These are phyloP conservation scores for Rhynchophorus ferrugineus DNA, from an alignment of 1,140 invertebrate genomes.

Conservation along the genomic window DNA sequence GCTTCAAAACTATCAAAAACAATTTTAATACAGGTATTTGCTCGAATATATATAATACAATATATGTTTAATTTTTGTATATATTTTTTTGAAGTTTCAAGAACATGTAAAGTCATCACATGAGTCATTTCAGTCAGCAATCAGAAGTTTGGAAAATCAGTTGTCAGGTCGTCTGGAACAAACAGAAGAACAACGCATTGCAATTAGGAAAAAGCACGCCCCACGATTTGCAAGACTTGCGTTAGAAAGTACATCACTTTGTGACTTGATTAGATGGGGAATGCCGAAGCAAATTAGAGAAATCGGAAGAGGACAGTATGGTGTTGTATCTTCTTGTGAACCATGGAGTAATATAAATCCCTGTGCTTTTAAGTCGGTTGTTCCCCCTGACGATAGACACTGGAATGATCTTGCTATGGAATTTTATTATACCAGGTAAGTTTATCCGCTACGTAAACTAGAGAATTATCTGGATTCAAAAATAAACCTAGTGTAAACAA, in stretches of 20 bases:
- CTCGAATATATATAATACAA: not conserved
- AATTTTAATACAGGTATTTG: slow-evolving; percentile 62
- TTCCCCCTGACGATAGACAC: slow-evolving; percentile 83
- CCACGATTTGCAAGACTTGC: slow-evolving; percentile 75
- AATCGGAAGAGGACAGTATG: slow-evolving; percentile 85
- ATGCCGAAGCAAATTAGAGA: slow-evolving; percentile 72
- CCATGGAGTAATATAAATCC: slow-evolving; percentile 67
- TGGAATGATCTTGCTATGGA: slow-evolving; percentile 90
- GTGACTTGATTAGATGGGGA: slow-evolving; percentile 69
- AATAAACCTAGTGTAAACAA: too few relatives aligned
- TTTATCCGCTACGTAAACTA: not conserved
- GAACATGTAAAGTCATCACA: slow-evolving; percentile 61
- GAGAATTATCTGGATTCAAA: not conserved
- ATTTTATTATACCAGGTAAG: slow-evolving; percentile 74
- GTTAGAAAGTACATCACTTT: slow-evolving; percentile 77
- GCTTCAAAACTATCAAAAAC: slow-evolving; percentile 64
- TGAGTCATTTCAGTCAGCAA: slow-evolving; percentile 58
- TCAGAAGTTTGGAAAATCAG: slow-evolving; percentile 61
- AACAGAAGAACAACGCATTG: slow-evolving; percentile 72
- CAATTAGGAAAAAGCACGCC: slow-evolving; percentile 70
- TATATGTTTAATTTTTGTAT: not conserved
- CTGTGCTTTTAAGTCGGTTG: slow-evolving; percentile 84
- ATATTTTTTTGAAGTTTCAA: slow-evolving; percentile 42
- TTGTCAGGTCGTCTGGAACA: slow-evolving; percentile 67
- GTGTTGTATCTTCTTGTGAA: slow-evolving; percentile 83